Base-by-base conservation (phyloP, 1,140 invertebrate species). In the Teleogryllus occipitalis region DNA sequence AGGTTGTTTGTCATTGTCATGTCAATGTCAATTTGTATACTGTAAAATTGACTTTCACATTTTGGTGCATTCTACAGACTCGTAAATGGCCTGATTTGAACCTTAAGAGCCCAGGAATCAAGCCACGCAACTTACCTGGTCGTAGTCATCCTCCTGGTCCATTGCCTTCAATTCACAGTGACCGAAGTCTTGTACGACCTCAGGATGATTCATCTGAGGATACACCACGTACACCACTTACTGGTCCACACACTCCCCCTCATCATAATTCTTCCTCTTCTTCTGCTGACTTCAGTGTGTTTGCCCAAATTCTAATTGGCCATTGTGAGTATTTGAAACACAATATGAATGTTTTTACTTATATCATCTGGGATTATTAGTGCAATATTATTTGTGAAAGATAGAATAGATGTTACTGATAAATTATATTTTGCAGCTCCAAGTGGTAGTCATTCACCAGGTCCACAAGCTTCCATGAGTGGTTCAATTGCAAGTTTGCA, bases 51-150 rank as follows among this genome's bases (percentile, higher is more conserved):
- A 5, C 27, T 39, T 65, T 65, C 2, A 65, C 18, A 65, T 65
- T 14, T 65, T 65, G 54, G 10, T 48, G 2, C 47, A 8, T 79
- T 81, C 86, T 86, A 7, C 83, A 96, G 94, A 90, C 93, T 4
- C 90, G 95, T 54, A 93, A 93, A 85, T 97, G 95, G 93, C 95
- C 95, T 6, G 92, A 96, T 76, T 88, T 96, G 80, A 92, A 92
- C 80, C 85, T 97, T 76, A 98, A 98, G 86, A 96, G 94, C 75
- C 96, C 95, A 0, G 96, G 97, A 72, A 96, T 97, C 78, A 97
- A 97, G 85, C 92, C 94, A 0, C 88, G 91, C 72, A 89, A 90
- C 82, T 83, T 89, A 15, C 88, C 90, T 79, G 87, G 84, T 73
- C 84, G 86, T 65, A 83, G 85, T 76, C 86, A 87, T 75, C 85